A percentile compares a stretch with the other conserved stretches of the same genome.
phyloP scores from a whole-genome alignment of 2,797 vertebrate genomes.

The Apodemus agrarius region DNA sequence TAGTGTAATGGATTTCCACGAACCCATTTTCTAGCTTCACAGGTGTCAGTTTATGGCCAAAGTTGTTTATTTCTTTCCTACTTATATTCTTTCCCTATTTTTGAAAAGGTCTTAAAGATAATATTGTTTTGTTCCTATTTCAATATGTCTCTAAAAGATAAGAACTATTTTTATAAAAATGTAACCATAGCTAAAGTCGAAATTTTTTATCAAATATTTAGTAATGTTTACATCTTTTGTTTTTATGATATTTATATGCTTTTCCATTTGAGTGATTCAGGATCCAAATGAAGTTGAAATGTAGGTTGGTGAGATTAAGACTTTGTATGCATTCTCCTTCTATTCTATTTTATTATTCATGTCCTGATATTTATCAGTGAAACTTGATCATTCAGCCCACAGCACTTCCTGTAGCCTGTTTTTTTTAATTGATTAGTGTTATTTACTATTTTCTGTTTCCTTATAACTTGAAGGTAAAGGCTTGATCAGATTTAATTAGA shows the following conservation, averaged over 20 bases:
- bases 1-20: not conserved
- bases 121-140: not conserved
- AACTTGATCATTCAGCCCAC: not conserved
- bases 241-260: conserved; percentile 19
- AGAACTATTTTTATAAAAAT: not conserved
- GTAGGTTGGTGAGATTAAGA: not conserved
- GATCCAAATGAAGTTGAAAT: conserved; percentile 25
- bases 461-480: conserved; percentile 26
- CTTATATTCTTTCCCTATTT: not conserved
- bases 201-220: conserved; percentile 14
- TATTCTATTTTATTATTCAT: conserved; percentile 10
- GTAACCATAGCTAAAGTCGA: not conserved
- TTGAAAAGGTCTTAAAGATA: not conserved
- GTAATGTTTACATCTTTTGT: not conserved
- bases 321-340: not conserved
- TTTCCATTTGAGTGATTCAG: conserved; percentile 34
- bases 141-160: conserved; percentile 5
- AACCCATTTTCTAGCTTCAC: not conserved
- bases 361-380: conserved; percentile 12
- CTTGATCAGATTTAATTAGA: conserved; percentile 42
- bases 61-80: not conserved
- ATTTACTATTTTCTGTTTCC: conserved; percentile 41
- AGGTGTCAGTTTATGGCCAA: not conserved
- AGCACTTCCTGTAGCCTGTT: conserved; percentile 14
- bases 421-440: conserved; percentile 30